These are phyloP conservation scores for Remorina albescens DNA, from an alignment of 2,797 vertebrate genomes.

Conservation along the genomic window DNA sequence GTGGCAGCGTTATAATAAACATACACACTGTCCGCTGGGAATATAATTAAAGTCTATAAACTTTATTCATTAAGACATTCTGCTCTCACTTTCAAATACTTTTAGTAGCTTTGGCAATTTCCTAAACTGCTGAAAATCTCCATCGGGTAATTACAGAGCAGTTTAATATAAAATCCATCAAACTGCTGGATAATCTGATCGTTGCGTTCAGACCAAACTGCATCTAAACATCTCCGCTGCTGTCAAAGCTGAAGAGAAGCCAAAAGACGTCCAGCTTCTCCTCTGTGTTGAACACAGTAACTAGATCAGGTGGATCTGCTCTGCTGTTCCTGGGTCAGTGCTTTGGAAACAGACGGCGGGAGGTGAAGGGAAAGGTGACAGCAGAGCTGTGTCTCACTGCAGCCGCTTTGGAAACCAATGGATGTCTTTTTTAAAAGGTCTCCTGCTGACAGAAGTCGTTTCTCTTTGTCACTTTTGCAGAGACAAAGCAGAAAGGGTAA, in stretches of 20 bases:
- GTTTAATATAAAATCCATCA: too few species aligned
- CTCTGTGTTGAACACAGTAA: too few species aligned
- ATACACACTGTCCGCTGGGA: too few species aligned
- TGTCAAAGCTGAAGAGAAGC: not conserved
- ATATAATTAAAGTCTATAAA: too few species aligned
- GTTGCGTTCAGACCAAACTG: not conserved
- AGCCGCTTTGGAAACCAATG: not conserved
- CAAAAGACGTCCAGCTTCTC: not conserved
- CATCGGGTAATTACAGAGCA: too few species aligned
- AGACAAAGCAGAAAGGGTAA: too few species aligned
- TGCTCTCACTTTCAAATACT: too few species aligned
- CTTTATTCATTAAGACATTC: too few species aligned
- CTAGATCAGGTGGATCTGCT: not conserved
- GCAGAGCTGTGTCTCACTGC: not conserved
- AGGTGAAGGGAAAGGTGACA: not conserved
- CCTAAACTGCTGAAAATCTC: too few species aligned
- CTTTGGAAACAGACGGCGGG: not conserved
- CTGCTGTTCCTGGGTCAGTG: not conserved
- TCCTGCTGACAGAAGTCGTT: too few species aligned
- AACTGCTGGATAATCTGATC: not conserved
- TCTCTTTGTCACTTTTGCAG: too few species aligned
- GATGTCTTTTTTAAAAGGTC: slow-evolving; percentile 8
- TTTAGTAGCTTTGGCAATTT: too few species aligned
- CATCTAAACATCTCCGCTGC: not conserved
- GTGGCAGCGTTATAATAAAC: not conserved